Evolutionary conservation across 2,113 vertebrate species (phyloP), one percentile per base, ranked within the genome.

Genomic region (Sapajus apella): DNA sequence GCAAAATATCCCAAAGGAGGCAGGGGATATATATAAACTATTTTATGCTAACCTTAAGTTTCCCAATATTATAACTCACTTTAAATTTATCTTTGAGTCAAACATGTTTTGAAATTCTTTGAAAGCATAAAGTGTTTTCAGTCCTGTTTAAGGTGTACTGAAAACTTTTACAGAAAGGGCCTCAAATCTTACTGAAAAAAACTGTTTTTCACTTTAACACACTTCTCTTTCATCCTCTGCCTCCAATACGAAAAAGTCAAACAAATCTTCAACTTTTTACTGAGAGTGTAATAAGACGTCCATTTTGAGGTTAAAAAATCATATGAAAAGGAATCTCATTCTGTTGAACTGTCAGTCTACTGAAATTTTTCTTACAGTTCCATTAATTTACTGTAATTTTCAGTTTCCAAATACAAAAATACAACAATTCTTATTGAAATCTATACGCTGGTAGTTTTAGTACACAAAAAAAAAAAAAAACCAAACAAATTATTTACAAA

Each of bases 391-490:
- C 98, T 98, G 98, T 97, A 98, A 96, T 98, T 98, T 97, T 98
- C 96, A 97, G 98, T 98, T 98, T 98, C 98, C 98, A 98, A 98
- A 98, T 99, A 99, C 98, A 99, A 99, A 99, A 99, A 99, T 99
- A 99, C 99, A 99, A 99, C 98, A 98, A 98, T 98, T 99, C 98
- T 99, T 98, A 99, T 98, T 98, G 99, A 99, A 99, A 99, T 99
- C 98, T 99, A 99, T 98, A 98, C 91, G 98, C 98, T 98, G 96
- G 98, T 98, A 98, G 98, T 98, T 98, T 99, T 98, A 98, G 98
- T 98, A 99, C 99, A 99, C 98, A 99, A 98, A 98, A 97, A 58
- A 21, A 58, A 58, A 58, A 58, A 58, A 99, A 98, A 98, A 97
- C 98, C 91, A 98, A 98, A 98, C 98, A 98, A 98, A 98, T 93